A percentile compares a stretch with the other conserved stretches of the same genome.
Conservation (phyloP, 2,113 vertebrate genomes). For the Arothron firmamentum region DNA sequence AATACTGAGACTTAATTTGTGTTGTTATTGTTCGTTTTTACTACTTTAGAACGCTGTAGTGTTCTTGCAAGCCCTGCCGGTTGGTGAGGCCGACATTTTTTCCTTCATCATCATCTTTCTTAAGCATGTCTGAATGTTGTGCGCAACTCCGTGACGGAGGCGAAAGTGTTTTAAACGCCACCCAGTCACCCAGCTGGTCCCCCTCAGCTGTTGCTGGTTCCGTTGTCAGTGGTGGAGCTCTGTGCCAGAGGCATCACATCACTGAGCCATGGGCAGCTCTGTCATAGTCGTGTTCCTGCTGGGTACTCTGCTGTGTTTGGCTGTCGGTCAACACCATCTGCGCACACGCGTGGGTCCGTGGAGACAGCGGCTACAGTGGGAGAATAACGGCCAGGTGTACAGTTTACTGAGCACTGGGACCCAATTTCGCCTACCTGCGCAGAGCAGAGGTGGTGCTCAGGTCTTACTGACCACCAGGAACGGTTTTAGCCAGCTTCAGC, state of each 20-base stretch:
- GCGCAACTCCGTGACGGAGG: slow-evolving; percentile 39
- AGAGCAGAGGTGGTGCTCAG: slow-evolving; percentile 46
- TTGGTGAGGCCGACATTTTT: neutral
- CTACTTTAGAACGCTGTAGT: too few relatives aligned
- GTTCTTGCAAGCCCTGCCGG: neutral
- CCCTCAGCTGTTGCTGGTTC: slow-evolving; percentile 12
- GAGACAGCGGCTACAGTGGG: slow-evolving; percentile 71
- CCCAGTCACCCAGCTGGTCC: slow-evolving; percentile 8
- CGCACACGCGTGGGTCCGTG: slow-evolving; percentile 47
- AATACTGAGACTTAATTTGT: neutral
- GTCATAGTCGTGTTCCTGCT: slow-evolving; percentile 26
- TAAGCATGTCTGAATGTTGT: slow-evolving; percentile 21
- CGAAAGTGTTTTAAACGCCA: slow-evolving; percentile 15
- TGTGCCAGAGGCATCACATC: neutral
- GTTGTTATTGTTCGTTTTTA: neutral
- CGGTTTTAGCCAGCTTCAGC: neutral
- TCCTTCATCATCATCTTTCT: neutral
- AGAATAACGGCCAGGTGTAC: slow-evolving; percentile 68
- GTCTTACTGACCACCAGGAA: slow-evolving; percentile 45
- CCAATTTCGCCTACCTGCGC: slow-evolving; percentile 56
- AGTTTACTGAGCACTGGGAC: slow-evolving; percentile 74
- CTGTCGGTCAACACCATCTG: slow-evolving; percentile 52
- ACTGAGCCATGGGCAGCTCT: slow-evolving; percentile 49
- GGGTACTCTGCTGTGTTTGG: slow-evolving; percentile 37
- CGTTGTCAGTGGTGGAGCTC: slow-evolving; percentile 4